Percentiles rank a stretch among this genome's conserved stretches.
Conservation (phyloP, 2,113 vertebrate genomes). For the human region DNA sequence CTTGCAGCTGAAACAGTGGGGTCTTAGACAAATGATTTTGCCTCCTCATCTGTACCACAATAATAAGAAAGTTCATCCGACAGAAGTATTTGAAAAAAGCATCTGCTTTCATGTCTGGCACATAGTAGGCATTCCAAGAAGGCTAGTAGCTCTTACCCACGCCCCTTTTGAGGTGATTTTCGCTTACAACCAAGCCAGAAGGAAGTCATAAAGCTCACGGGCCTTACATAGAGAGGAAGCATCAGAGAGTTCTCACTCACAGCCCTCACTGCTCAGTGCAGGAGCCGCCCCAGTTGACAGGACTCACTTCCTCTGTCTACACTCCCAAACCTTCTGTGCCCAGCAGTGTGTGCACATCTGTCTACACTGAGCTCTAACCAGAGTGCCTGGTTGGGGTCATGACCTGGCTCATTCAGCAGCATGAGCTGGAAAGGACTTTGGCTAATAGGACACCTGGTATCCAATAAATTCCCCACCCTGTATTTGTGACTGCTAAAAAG, state of each 20-base stretch:
- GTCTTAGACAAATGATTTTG: no score
- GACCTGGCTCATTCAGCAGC: background rate
- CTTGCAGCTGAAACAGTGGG: background rate
- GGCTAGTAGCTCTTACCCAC: background rate
- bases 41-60: background rate
- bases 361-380: background rate
- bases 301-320: no score
- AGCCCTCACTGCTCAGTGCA: no score
- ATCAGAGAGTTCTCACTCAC: background rate
- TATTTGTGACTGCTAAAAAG: background rate
- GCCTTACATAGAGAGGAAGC: background rate
- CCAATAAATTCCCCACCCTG: background rate
- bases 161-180: background rate
- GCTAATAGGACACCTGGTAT: background rate
- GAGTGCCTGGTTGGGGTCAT: background rate
- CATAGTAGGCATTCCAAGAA: background rate
- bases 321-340: background rate
- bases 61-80: rapidly evolving
- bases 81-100: background rate
- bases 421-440: background rate
- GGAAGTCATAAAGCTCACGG: background rate
- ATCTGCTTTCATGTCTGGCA: background rate
- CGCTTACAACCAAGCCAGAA: background rate
- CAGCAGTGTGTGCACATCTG: rapidly evolving
- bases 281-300: no score